Evolutionary conservation across 2,797 vertebrate species (phyloP).

Genomic region (Danionella dracula): DNA sequence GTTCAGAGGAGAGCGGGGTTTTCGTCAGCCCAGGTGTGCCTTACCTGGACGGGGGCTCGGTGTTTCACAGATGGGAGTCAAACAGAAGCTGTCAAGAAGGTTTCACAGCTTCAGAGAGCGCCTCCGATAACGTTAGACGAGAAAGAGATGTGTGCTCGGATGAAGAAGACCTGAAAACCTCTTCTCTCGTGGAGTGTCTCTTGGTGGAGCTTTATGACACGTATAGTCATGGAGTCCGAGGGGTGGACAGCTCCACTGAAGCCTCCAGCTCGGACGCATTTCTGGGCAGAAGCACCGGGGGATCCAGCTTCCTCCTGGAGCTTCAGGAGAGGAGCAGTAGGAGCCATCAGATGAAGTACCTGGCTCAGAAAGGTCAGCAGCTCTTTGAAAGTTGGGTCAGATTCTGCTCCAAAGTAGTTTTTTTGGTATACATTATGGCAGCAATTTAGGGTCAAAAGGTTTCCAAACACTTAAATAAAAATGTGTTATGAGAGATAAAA

Average conservation of each 20-base stretch:
- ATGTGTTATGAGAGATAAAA: too few species aligned
- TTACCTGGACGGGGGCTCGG: conserved; percentile 42
- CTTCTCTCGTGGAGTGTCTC: conserved; percentile 84
- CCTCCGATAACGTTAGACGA: background rate
- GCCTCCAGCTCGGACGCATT: conserved; percentile 80
- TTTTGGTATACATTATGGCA: too few species aligned
- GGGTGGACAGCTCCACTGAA: conserved; percentile 83
- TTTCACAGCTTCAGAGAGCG: too few species aligned
- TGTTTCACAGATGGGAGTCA: conserved; percentile 58
- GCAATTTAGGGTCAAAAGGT: too few species aligned
- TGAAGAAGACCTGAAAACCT: conserved; percentile 33
- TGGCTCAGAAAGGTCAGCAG: conserved; percentile 80
- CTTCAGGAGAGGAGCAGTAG: conserved; percentile 78
- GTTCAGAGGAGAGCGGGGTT: conserved; percentile 55
- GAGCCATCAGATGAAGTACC: conserved; percentile 77
- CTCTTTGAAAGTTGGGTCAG: too few species aligned
- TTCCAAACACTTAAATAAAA: too few species aligned
- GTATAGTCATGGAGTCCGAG: conserved; percentile 57
- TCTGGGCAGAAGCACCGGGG: conserved; percentile 69
- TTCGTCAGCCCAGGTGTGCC: conserved; percentile 48
- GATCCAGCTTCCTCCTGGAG: conserved; percentile 79
- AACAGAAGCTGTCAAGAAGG: too few species aligned
- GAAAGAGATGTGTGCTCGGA: conserved; percentile 7
- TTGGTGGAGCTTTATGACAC: conserved; percentile 90
- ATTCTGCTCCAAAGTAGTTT: too few species aligned